Evolutionary conservation across 2,113 vertebrate genomes (phyloP).

Genomic region (Monopterus albus): DNA sequence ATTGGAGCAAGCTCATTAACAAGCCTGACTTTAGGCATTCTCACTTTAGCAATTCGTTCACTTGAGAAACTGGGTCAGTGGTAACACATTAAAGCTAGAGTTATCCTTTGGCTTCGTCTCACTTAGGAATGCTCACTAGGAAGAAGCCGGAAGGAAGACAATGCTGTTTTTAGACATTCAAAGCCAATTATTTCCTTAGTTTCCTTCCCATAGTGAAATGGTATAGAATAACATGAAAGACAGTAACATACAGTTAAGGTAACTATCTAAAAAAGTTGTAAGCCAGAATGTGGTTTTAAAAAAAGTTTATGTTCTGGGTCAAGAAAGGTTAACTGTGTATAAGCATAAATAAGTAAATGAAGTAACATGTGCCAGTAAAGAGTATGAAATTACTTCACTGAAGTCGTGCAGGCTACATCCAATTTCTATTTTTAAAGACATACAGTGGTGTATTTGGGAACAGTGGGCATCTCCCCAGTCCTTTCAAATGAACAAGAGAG

Average conservation of each 20-base stretch:
- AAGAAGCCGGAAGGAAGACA: constrained; percentile 20
- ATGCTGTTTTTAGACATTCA: constrained; percentile 35
- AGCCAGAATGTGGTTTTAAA: neutral
- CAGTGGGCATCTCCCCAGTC: too few relatives aligned
- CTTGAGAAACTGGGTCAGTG: constrained; percentile 77
- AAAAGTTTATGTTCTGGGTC: too few relatives aligned
- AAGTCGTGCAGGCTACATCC: too few relatives aligned
- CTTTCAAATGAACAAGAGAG: constrained; percentile 8
- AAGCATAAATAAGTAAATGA: too few relatives aligned
- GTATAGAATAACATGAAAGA: neutral
- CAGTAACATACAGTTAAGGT: neutral
- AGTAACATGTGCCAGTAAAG: too few relatives aligned
- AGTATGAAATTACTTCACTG: too few relatives aligned
- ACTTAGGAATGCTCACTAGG: constrained; percentile 15
- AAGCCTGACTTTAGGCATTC: constrained; percentile 68
- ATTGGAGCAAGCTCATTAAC: constrained; percentile 44
- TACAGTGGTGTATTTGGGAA: too few relatives aligned
- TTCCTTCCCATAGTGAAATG: constrained; percentile 20
- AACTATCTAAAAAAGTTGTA: neutral
- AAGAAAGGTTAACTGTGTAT: too few relatives aligned
- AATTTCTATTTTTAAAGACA: too few relatives aligned
- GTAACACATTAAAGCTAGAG: constrained; percentile 50
- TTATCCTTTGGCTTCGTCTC: constrained; percentile 51
- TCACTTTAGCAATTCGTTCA: constrained; percentile 67
- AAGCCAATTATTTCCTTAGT: neutral